phyloP scores from a whole-genome alignment of 2,888 invertebrate genomes.

The Tetheella fluctuosa region DNA sequence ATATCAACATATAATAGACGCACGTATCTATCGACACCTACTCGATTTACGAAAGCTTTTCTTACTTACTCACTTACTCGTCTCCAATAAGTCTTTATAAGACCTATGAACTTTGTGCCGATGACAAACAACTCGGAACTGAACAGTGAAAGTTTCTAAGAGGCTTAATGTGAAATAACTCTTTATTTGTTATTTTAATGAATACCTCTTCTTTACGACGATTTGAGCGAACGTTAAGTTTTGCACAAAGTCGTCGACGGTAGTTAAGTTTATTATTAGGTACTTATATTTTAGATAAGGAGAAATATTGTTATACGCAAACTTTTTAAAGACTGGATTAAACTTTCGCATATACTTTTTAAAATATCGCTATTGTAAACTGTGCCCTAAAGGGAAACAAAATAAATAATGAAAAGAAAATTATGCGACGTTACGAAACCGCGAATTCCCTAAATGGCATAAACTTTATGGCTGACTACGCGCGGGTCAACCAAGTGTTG shows the following conservation, averaged over 20 bases:
- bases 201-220: constrained; percentile 28
- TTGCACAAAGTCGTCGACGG: constrained; percentile 15
- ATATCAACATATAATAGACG: not conserved
- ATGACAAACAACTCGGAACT: constrained; percentile 41
- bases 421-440: constrained; percentile 15
- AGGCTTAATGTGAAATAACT: constrained; percentile 28
- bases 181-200: constrained; percentile 25
- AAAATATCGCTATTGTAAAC: not conserved
- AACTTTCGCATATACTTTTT: not conserved
- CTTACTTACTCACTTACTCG: constrained; percentile 10
- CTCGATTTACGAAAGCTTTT: not conserved
- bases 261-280: constrained; percentile 3
- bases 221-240: constrained; percentile 22
- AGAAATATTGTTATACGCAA: not conserved
- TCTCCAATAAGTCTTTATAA: constrained; percentile 34
- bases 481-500: constrained; percentile 2
- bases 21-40: not conserved
- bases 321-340: not conserved
- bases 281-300: not conserved
- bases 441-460: constrained; percentile 19
- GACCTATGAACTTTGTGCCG: constrained; percentile 26
- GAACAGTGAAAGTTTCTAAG: constrained; percentile 32
- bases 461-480: constrained; percentile 12
- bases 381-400: constrained; percentile 3
- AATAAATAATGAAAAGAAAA: constrained; percentile 16